Evolutionary conservation across 2,113 vertebrate species (phyloP), one percentile per base, ranked within the genome.

Genomic region (Nannospalax galili): DNA sequence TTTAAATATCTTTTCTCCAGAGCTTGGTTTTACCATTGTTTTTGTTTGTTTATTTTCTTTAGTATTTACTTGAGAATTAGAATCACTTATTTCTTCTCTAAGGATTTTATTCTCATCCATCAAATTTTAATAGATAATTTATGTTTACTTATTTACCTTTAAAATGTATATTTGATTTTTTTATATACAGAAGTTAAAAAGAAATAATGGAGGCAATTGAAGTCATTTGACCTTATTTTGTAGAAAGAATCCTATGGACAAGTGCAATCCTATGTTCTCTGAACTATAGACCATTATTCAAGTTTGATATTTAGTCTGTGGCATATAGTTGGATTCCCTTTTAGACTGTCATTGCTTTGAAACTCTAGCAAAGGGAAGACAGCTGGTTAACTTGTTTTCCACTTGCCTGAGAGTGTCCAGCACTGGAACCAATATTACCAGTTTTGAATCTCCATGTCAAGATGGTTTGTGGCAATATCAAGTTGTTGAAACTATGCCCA

Each of bases 391-490:
- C 28, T 73, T 93, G 62, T 79, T 96, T 96, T 92, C 77, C 1
- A 42, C 26, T 95, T 77, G 73, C 60, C 64, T 87, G 93, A 75
- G 85, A 94, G 92, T 81, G 35, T 67, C 52, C 32, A 70, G 65
- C 62, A 62, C 22, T 81, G 40, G 52, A 93, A 75, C 42, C 60
- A 75, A 8, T 73, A 40, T 80, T 75, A 19, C 91, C 72, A 92
- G 52, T 64, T 78, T 79, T 30, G 93, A 84, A 84, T 91, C 65
- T n/a, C 78, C 90, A 84, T 91, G 96, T 97, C 96, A 96, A 95
- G 95, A 94, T 91, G 88, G 67, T 58, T 87, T 87, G 69, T 42
- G 86, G 72, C 72, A 42, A 88, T 75, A 72, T 77, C 56, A 64
- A 77, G 58, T 77, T 58, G 69, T 64, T 92, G 93, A 95, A n/a